Conservation (phyloP, 2,113 vertebrate genomes). For the Clupea harengus region DNA sequence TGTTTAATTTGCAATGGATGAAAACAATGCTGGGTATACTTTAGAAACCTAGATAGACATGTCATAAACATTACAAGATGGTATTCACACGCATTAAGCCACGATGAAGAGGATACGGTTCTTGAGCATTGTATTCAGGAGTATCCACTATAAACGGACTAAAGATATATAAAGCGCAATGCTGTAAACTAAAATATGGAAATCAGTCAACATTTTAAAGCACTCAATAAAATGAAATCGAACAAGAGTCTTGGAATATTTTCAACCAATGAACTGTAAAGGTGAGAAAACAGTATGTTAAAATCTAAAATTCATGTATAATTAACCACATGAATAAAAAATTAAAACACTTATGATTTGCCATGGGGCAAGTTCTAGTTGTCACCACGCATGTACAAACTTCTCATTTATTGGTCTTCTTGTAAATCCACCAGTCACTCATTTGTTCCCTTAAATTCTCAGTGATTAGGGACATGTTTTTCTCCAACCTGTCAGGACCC, state of each 20-base stretch:
- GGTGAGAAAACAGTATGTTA: not conserved
- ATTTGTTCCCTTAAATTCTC: not conserved
- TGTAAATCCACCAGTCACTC: not conserved
- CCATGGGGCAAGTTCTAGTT: not conserved
- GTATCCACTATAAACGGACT: not conserved
- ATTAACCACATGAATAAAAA: not conserved
- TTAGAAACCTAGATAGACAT: not conserved
- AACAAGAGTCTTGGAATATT: not conserved
- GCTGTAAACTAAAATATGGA: not conserved
- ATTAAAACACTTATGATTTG: not conserved
- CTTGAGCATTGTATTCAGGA: not conserved
- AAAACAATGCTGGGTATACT: not conserved
- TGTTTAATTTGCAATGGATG: not conserved
- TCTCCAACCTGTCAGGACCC: slow-evolving; percentile 45
- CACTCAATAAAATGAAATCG: not conserved
- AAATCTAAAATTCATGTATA: no score
- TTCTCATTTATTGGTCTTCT: not conserved
- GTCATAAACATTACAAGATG: not conserved
- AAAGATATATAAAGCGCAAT: not conserved
- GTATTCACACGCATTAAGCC: no score
- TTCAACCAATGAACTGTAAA: not conserved
- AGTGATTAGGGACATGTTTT: slow-evolving; percentile 38
- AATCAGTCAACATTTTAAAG: not conserved
- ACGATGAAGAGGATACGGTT: not conserved
- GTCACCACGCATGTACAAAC: not conserved